Evolutionary conservation across 2,113 vertebrate species (phyloP).

Genomic region (Toxotes jaculatrix): DNA sequence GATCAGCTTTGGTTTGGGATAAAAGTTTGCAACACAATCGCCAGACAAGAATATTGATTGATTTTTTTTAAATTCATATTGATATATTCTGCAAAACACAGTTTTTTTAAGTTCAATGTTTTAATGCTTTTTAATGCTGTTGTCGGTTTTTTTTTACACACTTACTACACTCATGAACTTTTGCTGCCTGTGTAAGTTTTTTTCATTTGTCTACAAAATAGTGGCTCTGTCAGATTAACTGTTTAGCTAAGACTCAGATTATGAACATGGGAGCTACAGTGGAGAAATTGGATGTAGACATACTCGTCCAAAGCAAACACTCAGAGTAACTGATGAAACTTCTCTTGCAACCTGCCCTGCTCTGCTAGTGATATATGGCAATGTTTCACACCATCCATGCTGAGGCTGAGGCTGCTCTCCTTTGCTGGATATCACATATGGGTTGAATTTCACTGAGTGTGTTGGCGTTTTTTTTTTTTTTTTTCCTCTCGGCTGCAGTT

Average conservation of each 20-base stretch:
- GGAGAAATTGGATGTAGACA: background rate
- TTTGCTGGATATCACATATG: conserved; percentile 41
- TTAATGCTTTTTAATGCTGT: background rate
- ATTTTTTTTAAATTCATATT: background rate
- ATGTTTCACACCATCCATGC: conserved; percentile 13
- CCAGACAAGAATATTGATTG: background rate
- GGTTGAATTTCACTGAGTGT: conserved; percentile 37
- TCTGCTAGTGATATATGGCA: conserved; percentile 5
- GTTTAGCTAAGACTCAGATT: background rate
- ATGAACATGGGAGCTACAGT: background rate
- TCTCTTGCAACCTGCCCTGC: background rate
- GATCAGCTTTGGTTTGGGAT: too few relatives aligned
- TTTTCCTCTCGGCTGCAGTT: conserved; percentile 53
- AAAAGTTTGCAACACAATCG: background rate
- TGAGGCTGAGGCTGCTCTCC: background rate
- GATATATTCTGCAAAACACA: background rate
- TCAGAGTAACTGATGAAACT: conserved; percentile 17
- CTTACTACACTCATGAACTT: too few relatives aligned
- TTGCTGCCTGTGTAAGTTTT: background rate
- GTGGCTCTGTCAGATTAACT: background rate
- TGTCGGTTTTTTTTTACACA: too few relatives aligned
- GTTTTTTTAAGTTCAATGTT: background rate
- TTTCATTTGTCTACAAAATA: background rate
- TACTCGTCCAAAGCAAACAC: background rate
- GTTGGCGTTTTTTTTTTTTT: conserved; percentile 47